Evolutionary conservation across 2,888 invertebrate species (phyloP).

Genomic region (Brachyptera risi): DNA sequence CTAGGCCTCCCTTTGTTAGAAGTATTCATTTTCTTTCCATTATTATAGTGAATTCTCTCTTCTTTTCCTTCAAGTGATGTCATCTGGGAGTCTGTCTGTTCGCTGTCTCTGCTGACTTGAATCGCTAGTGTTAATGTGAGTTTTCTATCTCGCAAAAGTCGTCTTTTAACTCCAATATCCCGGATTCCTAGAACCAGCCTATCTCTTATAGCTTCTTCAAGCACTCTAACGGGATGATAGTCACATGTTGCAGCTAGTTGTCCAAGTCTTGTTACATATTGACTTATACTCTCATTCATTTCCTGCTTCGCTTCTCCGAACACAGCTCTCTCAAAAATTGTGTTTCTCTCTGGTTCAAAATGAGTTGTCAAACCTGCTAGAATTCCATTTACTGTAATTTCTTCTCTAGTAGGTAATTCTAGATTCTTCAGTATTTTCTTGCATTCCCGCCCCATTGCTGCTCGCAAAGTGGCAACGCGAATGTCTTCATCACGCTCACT

Average conservation of each 20-base stretch:
- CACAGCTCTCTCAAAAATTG: neutral
- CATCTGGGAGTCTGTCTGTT: neutral
- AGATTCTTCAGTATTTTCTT: neutral
- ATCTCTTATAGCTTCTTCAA: neutral
- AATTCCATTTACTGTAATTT: neutral
- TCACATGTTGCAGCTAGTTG: neutral
- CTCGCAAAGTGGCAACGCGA: neutral
- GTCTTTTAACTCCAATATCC: neutral
- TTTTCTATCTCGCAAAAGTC: neutral
- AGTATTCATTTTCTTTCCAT: too few relatives aligned
- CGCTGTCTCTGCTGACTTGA: neutral
- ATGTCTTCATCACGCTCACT: neutral
- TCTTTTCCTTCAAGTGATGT: neutral
- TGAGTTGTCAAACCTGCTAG: neutral
- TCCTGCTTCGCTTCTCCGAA: constrained; percentile 3
- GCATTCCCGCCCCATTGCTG: neutral
- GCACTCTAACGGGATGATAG: neutral
- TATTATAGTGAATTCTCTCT: too few relatives aligned
- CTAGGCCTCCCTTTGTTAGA: neutral
- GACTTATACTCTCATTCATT: neutral
- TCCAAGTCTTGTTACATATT: neutral
- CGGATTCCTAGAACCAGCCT: neutral
- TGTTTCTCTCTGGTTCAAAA: neutral
- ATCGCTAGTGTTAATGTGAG: neutral
- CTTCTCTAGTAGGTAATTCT: neutral